Conservation (phyloP, 92 coral and sea anemone genomes). For the Phenganax subtilis region DNA sequence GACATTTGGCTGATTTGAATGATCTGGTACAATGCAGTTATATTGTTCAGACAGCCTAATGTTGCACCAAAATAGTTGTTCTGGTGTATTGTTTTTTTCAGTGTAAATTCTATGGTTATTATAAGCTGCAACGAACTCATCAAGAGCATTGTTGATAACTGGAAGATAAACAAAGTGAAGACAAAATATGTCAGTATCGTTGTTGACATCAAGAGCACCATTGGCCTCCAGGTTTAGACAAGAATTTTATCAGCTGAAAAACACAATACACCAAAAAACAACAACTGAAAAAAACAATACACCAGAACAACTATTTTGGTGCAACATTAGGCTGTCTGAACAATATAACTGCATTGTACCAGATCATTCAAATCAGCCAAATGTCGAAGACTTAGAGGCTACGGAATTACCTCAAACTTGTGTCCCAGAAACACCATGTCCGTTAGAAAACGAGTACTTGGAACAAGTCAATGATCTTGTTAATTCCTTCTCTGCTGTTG, state of each 20-base stretch:
- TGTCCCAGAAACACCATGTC: not conserved
- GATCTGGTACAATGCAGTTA: too few relatives aligned
- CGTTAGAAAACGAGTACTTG: not conserved
- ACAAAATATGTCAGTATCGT: slow-evolving; percentile 54
- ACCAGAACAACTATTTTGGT: not conserved
- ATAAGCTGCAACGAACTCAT: slow-evolving; percentile 49
- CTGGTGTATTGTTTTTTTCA: slow-evolving; percentile 8
- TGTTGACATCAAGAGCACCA: slow-evolving; percentile 38
- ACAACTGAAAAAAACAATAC: slow-evolving; percentile 35
- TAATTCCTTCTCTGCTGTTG: not conserved
- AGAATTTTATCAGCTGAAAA: too few relatives aligned
- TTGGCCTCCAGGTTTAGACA: slow-evolving; percentile 30
- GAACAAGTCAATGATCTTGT: not conserved
- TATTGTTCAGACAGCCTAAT: too few relatives aligned
- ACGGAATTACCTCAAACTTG: not conserved
- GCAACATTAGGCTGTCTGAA: too few relatives aligned
- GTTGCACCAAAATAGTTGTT: not conserved
- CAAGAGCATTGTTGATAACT: slow-evolving; percentile 35
- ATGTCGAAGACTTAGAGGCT: too few relatives aligned
- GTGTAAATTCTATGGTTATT: slow-evolving; percentile 50
- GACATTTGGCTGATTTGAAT: too few relatives aligned
- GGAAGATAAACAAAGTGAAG: slow-evolving; percentile 49
- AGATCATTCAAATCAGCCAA: too few relatives aligned
- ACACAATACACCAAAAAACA: slow-evolving; percentile 42
- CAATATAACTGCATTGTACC: too few relatives aligned